Evolutionary conservation across 2,797 vertebrate species (phyloP).

Genomic region (Muscicapa striata): DNA sequence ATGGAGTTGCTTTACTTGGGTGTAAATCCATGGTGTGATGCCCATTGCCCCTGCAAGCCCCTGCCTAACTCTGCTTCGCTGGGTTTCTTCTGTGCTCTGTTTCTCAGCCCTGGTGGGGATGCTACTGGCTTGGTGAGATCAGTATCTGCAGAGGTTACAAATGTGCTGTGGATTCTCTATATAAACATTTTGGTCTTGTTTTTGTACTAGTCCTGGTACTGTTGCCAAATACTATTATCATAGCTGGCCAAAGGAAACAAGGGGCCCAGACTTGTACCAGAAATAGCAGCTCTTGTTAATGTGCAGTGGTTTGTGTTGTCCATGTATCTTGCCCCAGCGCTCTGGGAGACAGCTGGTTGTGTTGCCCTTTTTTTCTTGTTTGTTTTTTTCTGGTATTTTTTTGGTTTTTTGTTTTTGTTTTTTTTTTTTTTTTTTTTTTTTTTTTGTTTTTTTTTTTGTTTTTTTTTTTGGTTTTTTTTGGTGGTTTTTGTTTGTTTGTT

Average conservation of each 20-base stretch:
- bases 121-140: neutral
- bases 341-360: neutral
- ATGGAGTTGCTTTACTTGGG: neutral
- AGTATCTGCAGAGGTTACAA: neutral
- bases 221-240: slow-evolving; percentile 9
- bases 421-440: too few relatives aligned
- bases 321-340: rapidly evolving
- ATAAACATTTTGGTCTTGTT: slow-evolving; percentile 27
- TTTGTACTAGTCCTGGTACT: neutral
- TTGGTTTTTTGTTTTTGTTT: neutral
- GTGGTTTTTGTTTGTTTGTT: neutral
- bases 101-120: rapidly evolving
- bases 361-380: neutral
- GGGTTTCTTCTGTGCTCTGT: neutral
- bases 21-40: neutral
- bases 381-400: neutral
- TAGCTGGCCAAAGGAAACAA: neutral
- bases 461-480: too few relatives aligned
- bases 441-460: neutral
- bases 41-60: neutral
- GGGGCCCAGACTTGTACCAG: neutral
- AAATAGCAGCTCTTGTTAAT: slow-evolving; percentile 21
- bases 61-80: neutral
- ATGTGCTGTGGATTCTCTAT: neutral
- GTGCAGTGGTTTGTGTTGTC: neutral